These are phyloP conservation scores for Drosophila conformis DNA, from an alignment of 2,888 invertebrate species.

Conservation along the genomic window DNA sequence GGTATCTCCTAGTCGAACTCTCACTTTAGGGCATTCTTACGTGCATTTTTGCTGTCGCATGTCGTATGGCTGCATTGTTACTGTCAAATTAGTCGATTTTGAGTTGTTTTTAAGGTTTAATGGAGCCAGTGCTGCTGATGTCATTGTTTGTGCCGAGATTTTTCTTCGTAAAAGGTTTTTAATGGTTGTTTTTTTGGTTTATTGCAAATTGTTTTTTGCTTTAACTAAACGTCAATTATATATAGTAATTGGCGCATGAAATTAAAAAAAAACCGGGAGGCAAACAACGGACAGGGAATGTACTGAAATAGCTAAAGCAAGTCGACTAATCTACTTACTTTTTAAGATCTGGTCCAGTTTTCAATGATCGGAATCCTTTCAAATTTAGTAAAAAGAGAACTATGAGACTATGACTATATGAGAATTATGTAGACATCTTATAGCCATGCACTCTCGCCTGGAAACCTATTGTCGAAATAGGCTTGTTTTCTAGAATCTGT, in stretches of 20 bases:
- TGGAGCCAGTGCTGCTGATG: conserved; percentile 24
- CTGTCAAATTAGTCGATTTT: conserved; percentile 59
- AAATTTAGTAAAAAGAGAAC: neutral
- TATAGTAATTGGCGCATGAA: conserved; percentile 20
- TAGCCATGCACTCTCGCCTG: neutral
- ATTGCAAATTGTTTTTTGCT: conserved; percentile 5
- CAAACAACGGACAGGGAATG: neutral
- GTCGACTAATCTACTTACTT: neutral
- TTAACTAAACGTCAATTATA: conserved; percentile 23
- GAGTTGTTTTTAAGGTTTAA: conserved; percentile 43
- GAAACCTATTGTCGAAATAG: neutral
- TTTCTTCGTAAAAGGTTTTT: neutral
- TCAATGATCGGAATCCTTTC: neutral
- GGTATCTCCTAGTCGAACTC: neutral
- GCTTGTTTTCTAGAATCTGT: neutral
- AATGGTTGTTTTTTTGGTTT: neutral
- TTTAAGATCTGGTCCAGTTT: neutral
- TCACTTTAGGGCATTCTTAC: neutral
- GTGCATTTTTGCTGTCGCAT: neutral
- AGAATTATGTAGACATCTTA: no score
- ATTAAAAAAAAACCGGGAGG: conserved; percentile 2
- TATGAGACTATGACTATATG: neutral
- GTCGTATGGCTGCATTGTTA: conserved; percentile 32
- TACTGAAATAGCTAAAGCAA: neutral
- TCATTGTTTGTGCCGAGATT: conserved; percentile 10